Base-by-base conservation (phyloP, 2,888 invertebrate species). In the Luperina nickerlii region DNA sequence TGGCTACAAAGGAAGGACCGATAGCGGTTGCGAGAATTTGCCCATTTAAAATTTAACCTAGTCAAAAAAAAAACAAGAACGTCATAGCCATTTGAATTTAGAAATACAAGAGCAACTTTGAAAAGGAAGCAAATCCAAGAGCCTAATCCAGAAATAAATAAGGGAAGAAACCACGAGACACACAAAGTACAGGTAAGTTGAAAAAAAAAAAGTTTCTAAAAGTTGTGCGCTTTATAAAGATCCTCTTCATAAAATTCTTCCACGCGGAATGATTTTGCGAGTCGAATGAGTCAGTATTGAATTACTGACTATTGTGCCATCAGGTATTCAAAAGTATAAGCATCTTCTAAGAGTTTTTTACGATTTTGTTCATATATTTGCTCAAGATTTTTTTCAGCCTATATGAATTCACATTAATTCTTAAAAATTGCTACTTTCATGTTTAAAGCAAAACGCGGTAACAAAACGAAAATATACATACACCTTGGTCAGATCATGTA, bases 231-330 rank as follows among this genome's bases (percentile, higher is more conserved):
- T 71, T 63, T 72, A 60, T 79, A 84, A 74, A 86, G 71, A 79
- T 65, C 70, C 66, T 81, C 65, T 71, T 81, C 76, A 81, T 82
- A 87, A 84, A 89, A 85, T 74, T 76, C 78, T 76, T 78, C 79
- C 79, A 80, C 42, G 74, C 70, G 83, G 78, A 89, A 87, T 87
- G 66, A 85, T 82, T 87, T 83, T 62, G 82, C 71, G 81, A 74
- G 72, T 74, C 83, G 79, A 88, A 85, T 85, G 78, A 73, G 81
- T 82, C 68, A 72, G 86, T 87, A 84, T 89, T 89, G 85, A 88
- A 83, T 89, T 89, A 87, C 89, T 45, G 83, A 72, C 80, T 81
- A 84, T 89, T 87, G 84, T 89, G 60, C 68, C 68, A 71, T 76
- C 66, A 48, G 65, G 68, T 63, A 76, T 80, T 73, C 79, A 85